Evolutionary conservation across 1,140 invertebrate genomes (phyloP).

Genomic region (Habropoda laboriosa): DNA sequence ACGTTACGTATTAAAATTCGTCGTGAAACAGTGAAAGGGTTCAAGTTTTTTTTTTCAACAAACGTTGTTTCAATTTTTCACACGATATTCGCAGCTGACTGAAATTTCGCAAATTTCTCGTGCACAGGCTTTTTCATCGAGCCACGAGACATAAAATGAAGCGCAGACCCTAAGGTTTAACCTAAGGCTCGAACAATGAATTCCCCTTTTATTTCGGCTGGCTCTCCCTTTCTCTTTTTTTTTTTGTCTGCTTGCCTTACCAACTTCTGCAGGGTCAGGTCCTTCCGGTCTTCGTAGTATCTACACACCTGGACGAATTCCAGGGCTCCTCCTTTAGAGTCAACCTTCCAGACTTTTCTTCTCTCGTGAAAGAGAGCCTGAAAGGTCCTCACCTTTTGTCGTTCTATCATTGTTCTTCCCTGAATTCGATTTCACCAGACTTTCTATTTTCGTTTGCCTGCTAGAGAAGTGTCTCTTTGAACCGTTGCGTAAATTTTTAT

Average conservation of each 20-base stretch:
- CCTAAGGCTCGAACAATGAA: conserved; percentile 29
- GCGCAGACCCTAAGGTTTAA: neutral
- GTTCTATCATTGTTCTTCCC: conserved; percentile 40
- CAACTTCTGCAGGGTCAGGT: conserved; percentile 53
- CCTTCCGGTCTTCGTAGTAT: conserved; percentile 54
- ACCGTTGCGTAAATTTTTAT: neutral
- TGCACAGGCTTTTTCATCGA: neutral
- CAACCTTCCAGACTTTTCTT: conserved; percentile 22
- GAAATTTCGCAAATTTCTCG: neutral
- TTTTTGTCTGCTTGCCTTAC: conserved; percentile 37
- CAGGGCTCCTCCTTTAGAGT: conserved; percentile 26
- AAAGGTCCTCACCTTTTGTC: neutral
- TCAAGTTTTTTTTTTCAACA: too few relatives aligned
- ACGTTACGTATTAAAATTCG: too few relatives aligned
- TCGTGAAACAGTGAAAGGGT: too few relatives aligned
- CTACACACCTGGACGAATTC: conserved; percentile 51
- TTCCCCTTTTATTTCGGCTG: conserved; percentile 19
- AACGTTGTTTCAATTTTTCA: too few relatives aligned
- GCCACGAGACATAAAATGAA: neutral
- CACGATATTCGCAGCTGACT: too few relatives aligned
- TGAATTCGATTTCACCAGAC: neutral
- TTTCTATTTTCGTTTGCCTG: too few relatives aligned
- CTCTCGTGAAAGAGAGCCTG: conserved; percentile 10
- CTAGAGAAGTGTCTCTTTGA: too few relatives aligned
- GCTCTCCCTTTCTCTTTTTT: neutral